Evolutionary conservation across 1,140 invertebrate species (phyloP), one percentile per base, ranked within the genome.

Genomic region (Proctacanthus coquilletti): DNA sequence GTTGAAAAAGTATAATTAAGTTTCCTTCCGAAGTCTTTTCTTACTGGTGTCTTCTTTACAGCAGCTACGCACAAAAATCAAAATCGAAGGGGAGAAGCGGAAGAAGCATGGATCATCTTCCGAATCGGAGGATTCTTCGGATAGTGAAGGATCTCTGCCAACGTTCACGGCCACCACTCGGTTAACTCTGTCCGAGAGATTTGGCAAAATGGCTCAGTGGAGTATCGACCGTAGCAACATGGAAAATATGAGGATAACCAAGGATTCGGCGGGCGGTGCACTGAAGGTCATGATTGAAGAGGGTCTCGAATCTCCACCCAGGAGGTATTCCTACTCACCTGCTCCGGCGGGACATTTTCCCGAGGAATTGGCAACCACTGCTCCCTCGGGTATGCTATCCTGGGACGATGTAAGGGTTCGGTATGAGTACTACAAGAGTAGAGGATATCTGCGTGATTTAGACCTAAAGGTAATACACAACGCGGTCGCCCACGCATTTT

Each of bases 131-230:
- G 54, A 57, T 42, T 55, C 53, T 42, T 54, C 54, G 13, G 52
- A 54, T 39, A 57, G 52, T 42, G 56, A 59, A 21, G 48, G 49
- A 15, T 45, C 49, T 20, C 41, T 60, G 41, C 53, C 56, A 20
- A 55, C 53, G 32, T 58, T 60, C 29, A 59, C 57, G 41, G 58
- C 58, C 10, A 56, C 58, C 10, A 61, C 57, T 40, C 50, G 74
- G 23, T 54, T 83, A 44, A 81, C 78, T 8, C 61, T 84, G 13
- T 82, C 78, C 2, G 80, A 84, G 56, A 68, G 85, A 18, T 88
- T 88, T 62, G 84, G 84, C 42, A 86, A 86, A 66, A 84, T 89
- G 73, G 84, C 84, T 27, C 84, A 89, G 50, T 84, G 83, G 78
- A 76, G 70, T 39, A 77, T 81, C 3, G 84, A 85, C 63, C 65